Evolutionary conservation across 1,140 invertebrate species (phyloP), one percentile per base, ranked within the genome.

Genomic region (Bombus superbus): DNA sequence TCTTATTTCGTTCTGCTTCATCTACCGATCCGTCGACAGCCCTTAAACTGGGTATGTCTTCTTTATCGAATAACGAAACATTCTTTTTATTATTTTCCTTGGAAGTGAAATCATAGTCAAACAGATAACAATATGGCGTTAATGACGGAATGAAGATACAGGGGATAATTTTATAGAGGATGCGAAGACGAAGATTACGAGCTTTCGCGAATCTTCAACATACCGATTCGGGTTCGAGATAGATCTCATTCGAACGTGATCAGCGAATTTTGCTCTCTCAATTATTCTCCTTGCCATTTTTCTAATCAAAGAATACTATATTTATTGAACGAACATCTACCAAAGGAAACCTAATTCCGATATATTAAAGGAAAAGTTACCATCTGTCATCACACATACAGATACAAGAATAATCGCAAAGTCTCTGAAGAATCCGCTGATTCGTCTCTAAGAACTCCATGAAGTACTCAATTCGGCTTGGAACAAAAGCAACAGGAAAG

Each of bases 401-500:
- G 35, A 25, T 25, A 38, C 22, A 4, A 47, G n/a, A 38, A 87
- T 74, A 73, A 66, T 59, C 32, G 42, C 40, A 11, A 68, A 68
- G 3, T 53, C 42, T 32, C 35, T 22, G 28, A 15, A 62, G 28
- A 53, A 22, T 53, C 13, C 47, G 47, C 6, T 53, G 47, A 73
- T 42, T 69, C 44, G 44, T 62, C 74, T 64, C 69, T 38, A 59
- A 79, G 57, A 79, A 75, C n/a, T 66, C 42, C 62, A 57, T 22
- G 62, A 73, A 38, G 82, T 80, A 83, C 64, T 88, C 77, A 64
- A 86, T 83, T 83, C 88, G 59, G 13, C 15, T 13, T 62, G 59
- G 4, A 62, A n/a, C 59, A 62, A 62, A 62, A 62, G 28, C 59
- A 62, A 62, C 1, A 53, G 15, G n/a, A 42, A 73, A 28, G 57